A percentile compares a stretch with the other conserved stretches of the same genome.
phyloP scores from a whole-genome alignment of 2,113 vertebrate species.

The Cinclus cinclus region DNA sequence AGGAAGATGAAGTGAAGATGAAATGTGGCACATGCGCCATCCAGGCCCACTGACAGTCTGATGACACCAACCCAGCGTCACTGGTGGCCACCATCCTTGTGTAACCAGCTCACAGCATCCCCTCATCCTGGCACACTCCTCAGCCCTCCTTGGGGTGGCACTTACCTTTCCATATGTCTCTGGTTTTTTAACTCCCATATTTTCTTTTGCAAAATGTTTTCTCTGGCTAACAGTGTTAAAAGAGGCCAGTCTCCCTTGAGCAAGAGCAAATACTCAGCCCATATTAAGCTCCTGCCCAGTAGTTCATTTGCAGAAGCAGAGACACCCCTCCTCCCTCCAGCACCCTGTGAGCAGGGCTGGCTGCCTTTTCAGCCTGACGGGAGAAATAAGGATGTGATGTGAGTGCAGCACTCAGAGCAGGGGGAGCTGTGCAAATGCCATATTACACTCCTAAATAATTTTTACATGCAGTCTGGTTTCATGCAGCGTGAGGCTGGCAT shows the following conservation, averaged over 20 bases:
- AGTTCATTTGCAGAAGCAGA: background rate
- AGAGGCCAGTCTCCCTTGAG: background rate
- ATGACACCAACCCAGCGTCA: accelerated
- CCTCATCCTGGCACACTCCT: background rate
- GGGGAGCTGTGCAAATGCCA: background rate
- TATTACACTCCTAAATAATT: background rate
- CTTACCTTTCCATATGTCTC: background rate
- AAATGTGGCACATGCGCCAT: background rate
- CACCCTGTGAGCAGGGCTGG: background rate
- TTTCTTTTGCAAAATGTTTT: background rate
- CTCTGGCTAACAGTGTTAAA: background rate
- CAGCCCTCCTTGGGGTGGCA: background rate
- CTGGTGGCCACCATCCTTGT: background rate
- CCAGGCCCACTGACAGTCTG: background rate
- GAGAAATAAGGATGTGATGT: background rate
- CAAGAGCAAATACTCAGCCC: background rate
- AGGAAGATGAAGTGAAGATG: background rate
- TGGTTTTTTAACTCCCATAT: background rate
- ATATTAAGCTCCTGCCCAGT: background rate
- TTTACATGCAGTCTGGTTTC: background rate
- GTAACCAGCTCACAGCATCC: background rate
- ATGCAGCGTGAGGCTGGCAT: background rate
- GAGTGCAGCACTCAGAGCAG: background rate
- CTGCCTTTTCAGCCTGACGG: background rate
- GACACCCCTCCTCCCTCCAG: accelerated